Base-by-base conservation (phyloP, 1,140 invertebrate genomes). In the Macrocentrus cingulum region DNA sequence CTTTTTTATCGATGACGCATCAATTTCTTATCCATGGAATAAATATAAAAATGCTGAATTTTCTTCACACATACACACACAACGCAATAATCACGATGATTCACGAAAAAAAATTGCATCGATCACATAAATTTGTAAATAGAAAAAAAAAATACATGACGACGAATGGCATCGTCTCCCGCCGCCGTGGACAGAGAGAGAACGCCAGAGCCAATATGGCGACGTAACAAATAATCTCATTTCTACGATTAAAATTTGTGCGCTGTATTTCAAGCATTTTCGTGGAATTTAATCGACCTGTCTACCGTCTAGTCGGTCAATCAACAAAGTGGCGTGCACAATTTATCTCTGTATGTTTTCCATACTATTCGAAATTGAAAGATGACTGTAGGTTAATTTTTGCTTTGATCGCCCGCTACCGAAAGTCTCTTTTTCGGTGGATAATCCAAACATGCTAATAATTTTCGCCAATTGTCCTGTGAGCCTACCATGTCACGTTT, bases 151-250 rank as follows among this genome's bases (percentile, higher is more conserved):
- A 13, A 22, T 23, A 48, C n/a, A 23, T 11, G 20, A 48, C 53
- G 32, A 36, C 53, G 53, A 56, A 56, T 56, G 9, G 42, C 41
- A 44, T 56, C 42, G 34, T 56, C 53, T 56, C 53, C 42, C 53
- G 53, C 53, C 53, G 53, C 48, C 44, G 23, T 8, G 44, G 23
- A 20, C 37, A 7, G 8, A 46, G 29, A 29, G 53, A 46, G 53
- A 41, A 56, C 53, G 53, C 53, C 9, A 56, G 41, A 46, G 45
- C 32, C 44, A 56, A 56, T 23, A 56, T 56, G 54, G 54, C 54
- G 54, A 22, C 54, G 54, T 37, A 39, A 56, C 32, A 56, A 56
- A 56, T 56, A 56, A 45, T 56, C 32, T 49, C 44, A 37, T 56
- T 29, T 56, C 44, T 49, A 45, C 29, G n/a, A 56, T 20, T n/a